A percentile compares a stretch with the other conserved stretches of the same genome.
These are phyloP conservation scores for Condylura cristata DNA, from an alignment of 2,113 vertebrate species.

Conservation along the genomic window DNA sequence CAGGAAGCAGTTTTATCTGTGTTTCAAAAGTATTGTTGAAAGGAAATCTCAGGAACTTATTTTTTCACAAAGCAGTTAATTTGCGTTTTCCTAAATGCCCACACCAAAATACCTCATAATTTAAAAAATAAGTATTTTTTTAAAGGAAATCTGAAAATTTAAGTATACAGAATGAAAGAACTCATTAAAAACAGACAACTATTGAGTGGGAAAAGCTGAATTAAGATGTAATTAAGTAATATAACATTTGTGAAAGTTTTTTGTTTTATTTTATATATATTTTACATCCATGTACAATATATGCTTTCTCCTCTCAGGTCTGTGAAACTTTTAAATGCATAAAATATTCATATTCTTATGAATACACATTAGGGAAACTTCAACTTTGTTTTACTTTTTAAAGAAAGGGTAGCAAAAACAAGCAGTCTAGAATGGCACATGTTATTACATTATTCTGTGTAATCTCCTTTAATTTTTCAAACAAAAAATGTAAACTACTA, in stretches of 20 bases:
- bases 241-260: not conserved
- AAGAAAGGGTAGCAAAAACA: not conserved
- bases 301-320: not conserved
- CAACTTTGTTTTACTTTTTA: constrained; percentile 10
- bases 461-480: constrained; percentile 5
- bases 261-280: no score
- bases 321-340: not conserved
- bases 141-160: not conserved
- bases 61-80: constrained; percentile 79
- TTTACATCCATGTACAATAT: no score
- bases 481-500: not conserved
- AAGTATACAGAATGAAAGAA: constrained; percentile 27
- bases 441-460: not conserved
- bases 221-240: constrained; percentile 10
- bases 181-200: not conserved
- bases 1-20: constrained; percentile 89
- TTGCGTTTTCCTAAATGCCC: constrained; percentile 61
- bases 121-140: constrained; percentile 37
- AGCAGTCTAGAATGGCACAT: not conserved
- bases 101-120: not conserved
- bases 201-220: constrained; percentile 11
- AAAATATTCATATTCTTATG: constrained; percentile 44
- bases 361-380: not conserved
- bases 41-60: constrained; percentile 82
- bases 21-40: constrained; percentile 86